These are phyloP conservation scores for Amphipyra berbera DNA, from an alignment of 2,888 invertebrate species.

Conservation along the genomic window DNA sequence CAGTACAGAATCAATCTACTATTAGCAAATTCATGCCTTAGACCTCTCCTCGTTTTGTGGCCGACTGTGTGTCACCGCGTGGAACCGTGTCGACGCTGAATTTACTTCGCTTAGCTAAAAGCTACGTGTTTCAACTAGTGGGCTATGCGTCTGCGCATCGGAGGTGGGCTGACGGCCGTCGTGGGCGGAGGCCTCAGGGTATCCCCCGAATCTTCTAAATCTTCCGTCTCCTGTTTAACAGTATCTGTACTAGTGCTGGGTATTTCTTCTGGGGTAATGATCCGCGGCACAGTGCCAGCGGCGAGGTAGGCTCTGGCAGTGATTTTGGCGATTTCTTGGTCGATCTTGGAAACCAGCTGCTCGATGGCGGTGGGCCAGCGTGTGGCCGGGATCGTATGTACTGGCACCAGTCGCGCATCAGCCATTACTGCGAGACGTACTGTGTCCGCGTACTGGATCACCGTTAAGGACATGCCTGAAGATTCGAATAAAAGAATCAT, in stretches of 20 bases:
- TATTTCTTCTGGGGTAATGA: constrained; percentile 63
- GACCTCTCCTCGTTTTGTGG: constrained; percentile 5
- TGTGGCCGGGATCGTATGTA: constrained; percentile 89
- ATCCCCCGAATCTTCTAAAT: constrained; percentile 46
- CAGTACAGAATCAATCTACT: constrained; percentile 23
- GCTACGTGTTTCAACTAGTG: constrained; percentile 57
- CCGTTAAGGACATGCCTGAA: constrained; percentile 93
- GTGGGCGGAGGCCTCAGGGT: constrained; percentile 72
- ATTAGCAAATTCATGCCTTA: constrained; percentile 18
- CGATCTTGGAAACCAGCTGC: constrained; percentile 78
- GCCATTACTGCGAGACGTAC: constrained; percentile 93
- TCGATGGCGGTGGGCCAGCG: constrained; percentile 83
- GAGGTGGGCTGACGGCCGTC: constrained; percentile 76
- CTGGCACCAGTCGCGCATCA: constrained; percentile 92
- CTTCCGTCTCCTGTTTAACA: constrained; percentile 38
- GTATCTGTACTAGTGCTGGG: constrained; percentile 32
- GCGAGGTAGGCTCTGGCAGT: constrained; percentile 66
- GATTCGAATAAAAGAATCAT: constrained; percentile 33
- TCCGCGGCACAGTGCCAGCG: constrained; percentile 61
- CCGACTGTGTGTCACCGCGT: constrained; percentile 4
- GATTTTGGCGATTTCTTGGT: constrained; percentile 82
- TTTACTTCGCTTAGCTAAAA: constrained; percentile 40
- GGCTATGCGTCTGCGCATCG: constrained; percentile 67
- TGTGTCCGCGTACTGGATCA: constrained; percentile 92
- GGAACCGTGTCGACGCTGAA: constrained; percentile 7